phyloP scores from a whole-genome alignment of 2,888 invertebrate species.

The Mythimna lalbum region DNA sequence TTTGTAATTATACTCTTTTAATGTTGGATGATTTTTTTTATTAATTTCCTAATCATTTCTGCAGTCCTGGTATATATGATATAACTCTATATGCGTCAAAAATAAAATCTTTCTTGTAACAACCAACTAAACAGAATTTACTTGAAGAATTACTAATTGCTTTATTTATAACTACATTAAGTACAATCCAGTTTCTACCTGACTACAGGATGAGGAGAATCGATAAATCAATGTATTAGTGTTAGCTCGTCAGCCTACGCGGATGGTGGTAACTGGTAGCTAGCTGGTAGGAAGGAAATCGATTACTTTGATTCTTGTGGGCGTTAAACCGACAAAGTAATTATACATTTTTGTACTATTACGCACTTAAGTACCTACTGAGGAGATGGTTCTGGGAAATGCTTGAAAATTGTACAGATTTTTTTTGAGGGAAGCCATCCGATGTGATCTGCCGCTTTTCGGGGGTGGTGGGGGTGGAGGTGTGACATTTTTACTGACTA shows the following conservation, averaged over 20 bases:
- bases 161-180: constrained; percentile 41
- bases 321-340: constrained; percentile 28
- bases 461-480: no score
- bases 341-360: constrained; percentile 1
- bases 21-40: background rate
- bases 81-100: no score
- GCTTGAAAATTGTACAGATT: background rate
- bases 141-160: constrained; percentile 14
- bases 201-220: constrained; percentile 17
- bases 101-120: background rate
- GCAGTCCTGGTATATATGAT: background rate
- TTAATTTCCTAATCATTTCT: background rate
- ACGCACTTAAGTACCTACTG: background rate
- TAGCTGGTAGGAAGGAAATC: constrained; percentile 14
- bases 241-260: constrained; percentile 42
- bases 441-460: no score
- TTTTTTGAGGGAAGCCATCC: no score
- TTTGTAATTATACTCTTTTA: background rate
- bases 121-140: background rate
- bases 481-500: no score
- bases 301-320: constrained; percentile 21
- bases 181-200: constrained; percentile 25
- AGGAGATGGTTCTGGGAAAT: background rate
- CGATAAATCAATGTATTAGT: constrained; percentile 60
- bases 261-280: constrained; percentile 1